These are phyloP conservation scores for Limnephilus lunatus DNA, from an alignment of 2,888 invertebrate species.

Conservation along the genomic window DNA sequence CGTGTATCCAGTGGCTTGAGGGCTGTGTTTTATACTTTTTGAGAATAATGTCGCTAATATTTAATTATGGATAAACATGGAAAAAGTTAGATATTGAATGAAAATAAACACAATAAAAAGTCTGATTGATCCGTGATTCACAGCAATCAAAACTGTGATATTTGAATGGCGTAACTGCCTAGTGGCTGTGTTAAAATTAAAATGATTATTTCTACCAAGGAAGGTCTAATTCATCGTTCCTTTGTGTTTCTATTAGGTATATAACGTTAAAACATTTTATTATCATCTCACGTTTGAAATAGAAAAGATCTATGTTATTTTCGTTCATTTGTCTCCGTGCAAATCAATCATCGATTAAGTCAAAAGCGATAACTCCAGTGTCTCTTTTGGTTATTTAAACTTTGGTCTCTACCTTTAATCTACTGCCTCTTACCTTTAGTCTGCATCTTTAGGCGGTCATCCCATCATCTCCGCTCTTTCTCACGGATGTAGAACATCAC, in stretches of 20 bases:
- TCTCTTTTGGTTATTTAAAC: background rate
- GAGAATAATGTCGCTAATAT: background rate
- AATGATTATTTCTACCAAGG: background rate
- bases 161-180: background rate
- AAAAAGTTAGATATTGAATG: background rate
- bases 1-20: background rate
- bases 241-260: background rate
- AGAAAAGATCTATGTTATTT: background rate
- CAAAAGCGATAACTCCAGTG: background rate
- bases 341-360: constrained; percentile 2
- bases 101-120: background rate
- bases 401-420: background rate
- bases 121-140: background rate
- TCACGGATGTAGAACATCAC: constrained; percentile 64
- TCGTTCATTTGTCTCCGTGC: background rate
- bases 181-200: background rate
- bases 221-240: background rate
- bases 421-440: background rate
- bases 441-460: constrained; percentile 27
- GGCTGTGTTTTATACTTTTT: background rate
- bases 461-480: constrained; percentile 49
- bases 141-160: background rate
- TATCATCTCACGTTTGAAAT: background rate
- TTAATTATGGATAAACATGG: background rate
- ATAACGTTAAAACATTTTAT: background rate